A percentile compares a stretch with the other conserved stretches of the same genome.
Evolutionary conservation across 2,113 vertebrate genomes (phyloP).

Genomic region (Platichthys flesus): DNA sequence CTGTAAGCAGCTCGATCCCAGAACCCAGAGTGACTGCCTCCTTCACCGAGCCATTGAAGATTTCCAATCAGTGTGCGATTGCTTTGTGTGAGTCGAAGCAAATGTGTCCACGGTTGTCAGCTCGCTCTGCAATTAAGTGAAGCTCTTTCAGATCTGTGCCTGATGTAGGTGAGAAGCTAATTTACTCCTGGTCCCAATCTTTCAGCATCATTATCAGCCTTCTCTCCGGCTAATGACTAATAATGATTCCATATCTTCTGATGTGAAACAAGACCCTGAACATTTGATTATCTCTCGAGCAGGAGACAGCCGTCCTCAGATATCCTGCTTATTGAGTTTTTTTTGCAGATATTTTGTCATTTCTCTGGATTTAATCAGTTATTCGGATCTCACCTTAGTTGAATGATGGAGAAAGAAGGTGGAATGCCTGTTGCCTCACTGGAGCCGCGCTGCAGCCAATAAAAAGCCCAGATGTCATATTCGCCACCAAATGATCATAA

Average conservation of each 20-base stretch:
- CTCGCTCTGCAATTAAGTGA: constrained; percentile 57
- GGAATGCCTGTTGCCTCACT: not conserved
- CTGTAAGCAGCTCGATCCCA: constrained; percentile 35
- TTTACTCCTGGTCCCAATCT: constrained; percentile 29
- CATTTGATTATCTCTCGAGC: constrained; percentile 48
- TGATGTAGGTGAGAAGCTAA: constrained; percentile 53
- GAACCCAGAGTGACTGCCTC: constrained; percentile 4
- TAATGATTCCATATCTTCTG: constrained; percentile 22
- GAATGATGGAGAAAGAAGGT: not conserved
- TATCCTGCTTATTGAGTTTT: constrained; percentile 3
- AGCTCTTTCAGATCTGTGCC: constrained; percentile 31
- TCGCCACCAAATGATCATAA: constrained; percentile 13
- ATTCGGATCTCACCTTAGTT: not conserved
- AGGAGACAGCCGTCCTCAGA: constrained; percentile 1
- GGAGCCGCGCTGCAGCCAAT: not conserved
- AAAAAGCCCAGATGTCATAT: constrained; percentile 31
- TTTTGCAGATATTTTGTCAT: constrained; percentile 9
- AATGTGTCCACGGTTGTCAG: constrained; percentile 60
- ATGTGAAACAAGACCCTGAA: constrained; percentile 28
- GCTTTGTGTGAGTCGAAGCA: constrained; percentile 49
- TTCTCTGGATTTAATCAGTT: constrained; percentile 17
- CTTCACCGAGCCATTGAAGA: constrained; percentile 17
- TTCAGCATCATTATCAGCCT: constrained; percentile 12
- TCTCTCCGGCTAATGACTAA: constrained; percentile 30
- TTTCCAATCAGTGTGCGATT: constrained; percentile 57